Conservation (phyloP, 2,113 vertebrate genomes). For the Brachyistius frenatus region DNA sequence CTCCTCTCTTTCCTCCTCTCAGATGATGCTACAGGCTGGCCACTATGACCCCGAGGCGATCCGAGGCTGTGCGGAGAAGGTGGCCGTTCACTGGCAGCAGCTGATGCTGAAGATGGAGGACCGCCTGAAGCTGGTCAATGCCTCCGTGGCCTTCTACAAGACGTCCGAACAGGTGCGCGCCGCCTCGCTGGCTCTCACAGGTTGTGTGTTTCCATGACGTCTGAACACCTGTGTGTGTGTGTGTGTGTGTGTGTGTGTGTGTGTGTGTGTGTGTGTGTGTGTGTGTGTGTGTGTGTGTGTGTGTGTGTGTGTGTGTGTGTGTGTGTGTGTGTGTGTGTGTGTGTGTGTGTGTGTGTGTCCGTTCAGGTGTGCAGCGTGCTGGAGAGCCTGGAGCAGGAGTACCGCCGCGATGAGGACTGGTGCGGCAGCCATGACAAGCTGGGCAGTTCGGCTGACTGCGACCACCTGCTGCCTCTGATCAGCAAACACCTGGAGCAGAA, state of each 20-base stretch:
- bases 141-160: slow-evolving; percentile 98
- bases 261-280: not conserved
- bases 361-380: slow-evolving; percentile 95
- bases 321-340: not conserved
- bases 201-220: too few species aligned
- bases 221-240: too few species aligned
- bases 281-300: slow-evolving; percentile 8
- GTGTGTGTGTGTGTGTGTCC: slow-evolving; percentile 5
- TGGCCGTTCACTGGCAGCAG: slow-evolving; percentile 98
- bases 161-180: slow-evolving; percentile 94
- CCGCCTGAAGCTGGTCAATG: slow-evolving; percentile 96
- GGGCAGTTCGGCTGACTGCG: slow-evolving; percentile 89
- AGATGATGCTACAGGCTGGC: slow-evolving; percentile 91
- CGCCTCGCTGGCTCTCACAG: too few species aligned
- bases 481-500: slow-evolving; percentile 99
- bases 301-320: not conserved
- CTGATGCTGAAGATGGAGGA: slow-evolving; percentile 99
- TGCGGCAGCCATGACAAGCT: slow-evolving; percentile 96
- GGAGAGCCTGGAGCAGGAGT: slow-evolving; percentile 97
- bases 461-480: slow-evolving; percentile 96
- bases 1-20: not conserved
- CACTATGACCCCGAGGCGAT: slow-evolving; percentile 96
- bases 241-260: not conserved
- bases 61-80: slow-evolving; percentile 94
- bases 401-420: slow-evolving; percentile 97